These are phyloP conservation scores for Gymnosoma rotundatum DNA, from an alignment of 2,888 invertebrate species.

Conservation along the genomic window DNA sequence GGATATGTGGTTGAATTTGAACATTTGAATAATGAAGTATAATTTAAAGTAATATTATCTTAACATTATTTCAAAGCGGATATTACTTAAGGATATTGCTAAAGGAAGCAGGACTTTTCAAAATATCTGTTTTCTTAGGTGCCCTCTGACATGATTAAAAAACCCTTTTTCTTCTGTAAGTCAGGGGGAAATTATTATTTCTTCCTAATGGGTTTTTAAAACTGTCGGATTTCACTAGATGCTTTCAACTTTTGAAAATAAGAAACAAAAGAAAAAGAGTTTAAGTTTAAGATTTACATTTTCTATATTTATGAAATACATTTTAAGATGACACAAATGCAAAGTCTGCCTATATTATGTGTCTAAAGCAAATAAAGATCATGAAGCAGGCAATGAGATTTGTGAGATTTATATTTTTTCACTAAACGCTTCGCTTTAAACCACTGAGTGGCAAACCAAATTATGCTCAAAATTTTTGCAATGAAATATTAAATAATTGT, in stretches of 20 bases:
- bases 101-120: too few relatives aligned
- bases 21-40: conserved; percentile 13
- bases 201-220: conserved; percentile 23
- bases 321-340: not conserved
- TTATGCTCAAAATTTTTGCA: too few relatives aligned
- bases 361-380: too few relatives aligned
- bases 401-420: too few relatives aligned
- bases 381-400: too few relatives aligned
- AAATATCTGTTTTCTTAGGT: conserved; percentile 8
- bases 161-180: conserved; percentile 21
- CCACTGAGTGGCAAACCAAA: too few relatives aligned
- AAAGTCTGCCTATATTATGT: not conserved
- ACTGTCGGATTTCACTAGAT: not conserved
- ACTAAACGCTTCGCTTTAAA: too few relatives aligned
- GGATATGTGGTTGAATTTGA: not conserved
- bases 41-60: conserved; percentile 51
- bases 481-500: not conserved
- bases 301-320: too few relatives aligned
- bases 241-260: not conserved
- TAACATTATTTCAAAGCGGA: not conserved
- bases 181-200: not conserved
- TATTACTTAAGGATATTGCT: conserved; percentile 28
- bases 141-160: not conserved
- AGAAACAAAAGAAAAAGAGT: conserved; percentile 4
- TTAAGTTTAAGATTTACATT: conserved; percentile 14